phyloP scores from a whole-genome alignment of 2,113 vertebrate genomes.

The Elanoides forficatus region DNA sequence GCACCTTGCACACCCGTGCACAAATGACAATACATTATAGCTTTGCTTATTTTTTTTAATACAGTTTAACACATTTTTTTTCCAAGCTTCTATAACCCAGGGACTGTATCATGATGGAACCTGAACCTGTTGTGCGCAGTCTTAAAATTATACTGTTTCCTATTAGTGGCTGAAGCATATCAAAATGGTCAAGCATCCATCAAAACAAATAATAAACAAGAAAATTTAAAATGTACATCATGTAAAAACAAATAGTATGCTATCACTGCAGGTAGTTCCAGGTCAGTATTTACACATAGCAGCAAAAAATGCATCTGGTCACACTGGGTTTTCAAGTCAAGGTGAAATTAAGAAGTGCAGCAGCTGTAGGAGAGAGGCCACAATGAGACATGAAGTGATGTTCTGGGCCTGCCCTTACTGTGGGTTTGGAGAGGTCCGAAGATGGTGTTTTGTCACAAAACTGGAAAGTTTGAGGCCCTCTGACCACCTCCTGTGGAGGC shows the following conservation, averaged over 20 bases:
- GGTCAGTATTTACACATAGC: not conserved
- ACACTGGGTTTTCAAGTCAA: not conserved
- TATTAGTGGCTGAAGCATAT: not conserved
- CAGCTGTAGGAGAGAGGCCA: not conserved
- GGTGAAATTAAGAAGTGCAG: not conserved
- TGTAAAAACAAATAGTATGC: not conserved
- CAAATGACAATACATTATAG: not conserved
- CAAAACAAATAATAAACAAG: not conserved
- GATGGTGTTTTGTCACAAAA: not conserved
- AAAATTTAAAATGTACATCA: not conserved
- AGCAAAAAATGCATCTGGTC: not conserved
- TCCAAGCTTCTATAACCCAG: not conserved
- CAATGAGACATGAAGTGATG: not conserved
- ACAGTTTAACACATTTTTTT: not conserved
- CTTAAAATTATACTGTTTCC: not conserved
- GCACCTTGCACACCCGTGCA: not conserved
- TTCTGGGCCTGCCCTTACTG: not conserved
- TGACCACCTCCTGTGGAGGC: fast-evolving
- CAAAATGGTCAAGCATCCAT: not conserved
- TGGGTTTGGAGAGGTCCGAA: not conserved
- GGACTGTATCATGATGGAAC: not conserved
- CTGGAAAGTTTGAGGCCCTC: not conserved
- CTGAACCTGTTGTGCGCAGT: not conserved
- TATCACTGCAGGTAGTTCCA: not conserved
- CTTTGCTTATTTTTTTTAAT: not conserved